These are phyloP conservation scores for Trochalopteron elliotii DNA, from an alignment of 2,113 vertebrate genomes.

Conservation along the genomic window DNA sequence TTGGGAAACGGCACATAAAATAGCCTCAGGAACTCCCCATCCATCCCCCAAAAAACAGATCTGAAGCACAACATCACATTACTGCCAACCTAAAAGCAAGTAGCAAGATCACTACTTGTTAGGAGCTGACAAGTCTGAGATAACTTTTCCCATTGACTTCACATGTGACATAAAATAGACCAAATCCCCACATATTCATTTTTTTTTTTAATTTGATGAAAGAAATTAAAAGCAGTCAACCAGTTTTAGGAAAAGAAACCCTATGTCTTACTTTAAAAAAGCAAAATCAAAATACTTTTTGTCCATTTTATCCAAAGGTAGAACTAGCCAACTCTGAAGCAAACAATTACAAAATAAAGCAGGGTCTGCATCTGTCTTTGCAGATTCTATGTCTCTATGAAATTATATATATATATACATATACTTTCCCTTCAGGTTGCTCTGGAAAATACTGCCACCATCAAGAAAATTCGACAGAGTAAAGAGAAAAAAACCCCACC, in stretches of 20 bases:
- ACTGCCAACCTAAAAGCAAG: not conserved
- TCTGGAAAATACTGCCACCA: not conserved
- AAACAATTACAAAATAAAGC: not conserved
- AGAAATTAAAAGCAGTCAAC: not conserved
- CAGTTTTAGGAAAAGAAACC: not conserved
- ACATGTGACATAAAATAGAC: not conserved
- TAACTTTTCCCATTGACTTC: not conserved
- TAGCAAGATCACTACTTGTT: not conserved
- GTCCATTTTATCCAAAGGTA: not conserved
- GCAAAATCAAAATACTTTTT: not conserved
- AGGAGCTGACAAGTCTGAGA: not conserved
- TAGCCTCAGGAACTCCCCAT: not conserved
- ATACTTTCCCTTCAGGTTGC: not conserved
- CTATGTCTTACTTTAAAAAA: not conserved
- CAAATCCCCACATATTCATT: not conserved
- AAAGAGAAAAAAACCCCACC: not conserved
- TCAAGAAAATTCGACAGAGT: not conserved
- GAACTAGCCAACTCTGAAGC: not conserved
- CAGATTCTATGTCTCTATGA: not conserved
- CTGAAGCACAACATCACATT: not conserved
- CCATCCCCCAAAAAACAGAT: not conserved
- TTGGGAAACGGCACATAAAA: not conserved
- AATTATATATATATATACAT: not conserved
- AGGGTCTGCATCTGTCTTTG: not conserved
- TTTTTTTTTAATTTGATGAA: not conserved